Percentiles rank a stretch among this genome's conserved stretches.
phyloP scores from a whole-genome alignment of 1,140 invertebrate species.

The Coenobita brevimanus region DNA sequence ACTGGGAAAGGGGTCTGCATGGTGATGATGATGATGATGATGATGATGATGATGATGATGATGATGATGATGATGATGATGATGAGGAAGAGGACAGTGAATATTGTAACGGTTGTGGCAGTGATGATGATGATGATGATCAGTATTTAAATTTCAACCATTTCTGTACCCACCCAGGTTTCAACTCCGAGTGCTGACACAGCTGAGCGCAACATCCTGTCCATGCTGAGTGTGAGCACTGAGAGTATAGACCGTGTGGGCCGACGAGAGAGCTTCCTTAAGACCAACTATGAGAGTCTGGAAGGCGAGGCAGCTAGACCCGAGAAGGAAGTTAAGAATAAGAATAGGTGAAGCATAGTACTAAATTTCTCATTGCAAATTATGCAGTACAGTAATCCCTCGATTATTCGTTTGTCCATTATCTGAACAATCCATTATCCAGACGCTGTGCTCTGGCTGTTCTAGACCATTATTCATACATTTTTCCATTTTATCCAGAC shows the following conservation, averaged over 20 bases:
- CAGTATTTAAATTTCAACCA: no score
- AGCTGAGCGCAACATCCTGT: slow-evolving; percentile 78
- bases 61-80: neutral
- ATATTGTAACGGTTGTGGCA: neutral
- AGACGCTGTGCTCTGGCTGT: no score
- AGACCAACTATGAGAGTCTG: slow-evolving; percentile 77
- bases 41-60: neutral
- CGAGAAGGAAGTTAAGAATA: slow-evolving; percentile 61
- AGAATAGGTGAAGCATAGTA: slow-evolving; percentile 57
- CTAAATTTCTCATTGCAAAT: no score
- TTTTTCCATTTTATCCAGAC: no score
- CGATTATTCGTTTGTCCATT: no score
- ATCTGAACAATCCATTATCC: no score
- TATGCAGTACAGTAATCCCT: no score
- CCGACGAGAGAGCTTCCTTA: slow-evolving; percentile 83
- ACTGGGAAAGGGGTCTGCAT: no score
- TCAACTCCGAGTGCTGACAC: slow-evolving; percentile 83
- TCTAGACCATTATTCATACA: no score
- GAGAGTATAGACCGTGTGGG: slow-evolving; percentile 83
- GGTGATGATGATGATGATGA: no score
- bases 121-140: no score
- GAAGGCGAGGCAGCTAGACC: slow-evolving; percentile 51
- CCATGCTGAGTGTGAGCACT: slow-evolving; percentile 76
- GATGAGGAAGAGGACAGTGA: neutral
- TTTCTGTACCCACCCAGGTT: slow-evolving; percentile 36